Conservation (phyloP, 2,888 invertebrate species). For the Vannuccia rotundouncinata region DNA sequence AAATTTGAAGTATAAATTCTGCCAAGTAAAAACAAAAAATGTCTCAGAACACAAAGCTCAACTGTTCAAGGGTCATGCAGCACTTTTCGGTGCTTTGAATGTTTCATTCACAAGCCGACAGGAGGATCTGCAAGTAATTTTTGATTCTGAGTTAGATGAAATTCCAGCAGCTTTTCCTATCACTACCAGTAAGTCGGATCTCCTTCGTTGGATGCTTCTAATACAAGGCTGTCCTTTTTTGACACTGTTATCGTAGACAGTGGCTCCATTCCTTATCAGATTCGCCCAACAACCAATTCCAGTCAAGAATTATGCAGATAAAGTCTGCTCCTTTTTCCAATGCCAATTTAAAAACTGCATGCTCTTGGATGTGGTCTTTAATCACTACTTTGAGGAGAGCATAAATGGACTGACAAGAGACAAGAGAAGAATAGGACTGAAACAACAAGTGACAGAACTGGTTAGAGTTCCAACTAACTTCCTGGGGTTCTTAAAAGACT, state of each 20-base stretch:
- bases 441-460: conserved; percentile 3
- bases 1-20: background rate
- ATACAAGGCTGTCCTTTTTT: background rate
- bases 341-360: background rate
- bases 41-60: background rate
- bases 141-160: background rate
- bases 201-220: background rate
- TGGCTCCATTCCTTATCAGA: background rate
- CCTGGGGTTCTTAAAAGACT: background rate
- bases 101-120: background rate
- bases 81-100: background rate
- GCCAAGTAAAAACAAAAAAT: background rate
- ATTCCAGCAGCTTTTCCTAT: background rate
- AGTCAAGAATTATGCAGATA: background rate
- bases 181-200: background rate
- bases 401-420: background rate
- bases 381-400: background rate
- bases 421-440: conserved; percentile 16
- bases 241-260: background rate
- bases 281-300: background rate
- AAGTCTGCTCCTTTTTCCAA: background rate
- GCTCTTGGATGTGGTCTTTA: background rate
- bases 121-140: background rate
- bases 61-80: background rate
- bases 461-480: conserved; percentile 17